Percentiles rank a stretch among this genome's conserved stretches.
phyloP scores from a whole-genome alignment of 1,140 invertebrate genomes.

The Cyphomyrmex costatus region DNA sequence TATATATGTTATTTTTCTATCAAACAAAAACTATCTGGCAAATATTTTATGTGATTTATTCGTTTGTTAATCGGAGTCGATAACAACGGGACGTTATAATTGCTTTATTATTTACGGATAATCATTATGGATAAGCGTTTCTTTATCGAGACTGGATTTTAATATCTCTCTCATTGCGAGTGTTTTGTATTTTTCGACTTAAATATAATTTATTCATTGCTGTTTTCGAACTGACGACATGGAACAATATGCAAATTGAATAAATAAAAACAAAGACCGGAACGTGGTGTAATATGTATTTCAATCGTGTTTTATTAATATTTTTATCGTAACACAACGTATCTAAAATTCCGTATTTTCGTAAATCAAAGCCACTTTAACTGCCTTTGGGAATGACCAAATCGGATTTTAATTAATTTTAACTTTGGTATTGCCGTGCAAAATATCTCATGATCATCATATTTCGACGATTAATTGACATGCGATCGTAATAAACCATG shows the following conservation, averaged over 20 bases:
- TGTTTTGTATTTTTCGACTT: not conserved
- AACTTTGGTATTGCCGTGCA: not conserved
- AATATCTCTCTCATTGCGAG: not conserved
- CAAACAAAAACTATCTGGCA: too few relatives aligned
- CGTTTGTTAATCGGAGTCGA: not conserved
- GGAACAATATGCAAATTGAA: not conserved
- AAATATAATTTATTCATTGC: not conserved
- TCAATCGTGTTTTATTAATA: constrained; percentile 10
- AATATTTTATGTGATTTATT: not conserved
- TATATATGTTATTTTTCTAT: too few relatives aligned
- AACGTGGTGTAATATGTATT: not conserved
- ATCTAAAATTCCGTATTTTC: not conserved
- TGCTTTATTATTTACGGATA: not conserved
- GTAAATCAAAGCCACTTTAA: not conserved
- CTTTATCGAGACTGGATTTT: not conserved
- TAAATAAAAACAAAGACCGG: not conserved
- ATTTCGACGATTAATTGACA: constrained; percentile 8
- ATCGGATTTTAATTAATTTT: constrained; percentile 14
- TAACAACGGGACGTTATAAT: not conserved
- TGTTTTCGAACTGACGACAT: not conserved
- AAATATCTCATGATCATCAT: not conserved
- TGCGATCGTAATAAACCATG: not conserved
- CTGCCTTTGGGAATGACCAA: not conserved
- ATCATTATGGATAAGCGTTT: not conserved
- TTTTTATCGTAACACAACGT: not conserved